phyloP scores from a whole-genome alignment of 2,888 invertebrate species.

The Diplolepis rosae region DNA sequence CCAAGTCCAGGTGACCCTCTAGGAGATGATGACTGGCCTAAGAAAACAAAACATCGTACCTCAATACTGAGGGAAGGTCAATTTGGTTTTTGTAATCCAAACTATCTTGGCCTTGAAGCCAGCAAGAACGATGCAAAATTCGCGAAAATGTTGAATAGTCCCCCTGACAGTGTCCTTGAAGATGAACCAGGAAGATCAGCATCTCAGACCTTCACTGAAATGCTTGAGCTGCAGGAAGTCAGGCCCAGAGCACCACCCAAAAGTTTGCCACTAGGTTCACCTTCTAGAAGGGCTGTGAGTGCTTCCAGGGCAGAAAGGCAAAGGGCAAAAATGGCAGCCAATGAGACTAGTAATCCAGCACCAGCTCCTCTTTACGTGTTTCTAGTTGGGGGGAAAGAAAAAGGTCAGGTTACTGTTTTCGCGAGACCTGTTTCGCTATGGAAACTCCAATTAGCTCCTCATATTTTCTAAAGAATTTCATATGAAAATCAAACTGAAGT shows the following conservation, averaged over 20 bases:
- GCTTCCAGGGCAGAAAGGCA: slow-evolving; percentile 77
- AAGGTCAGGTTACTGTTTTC: slow-evolving; percentile 84
- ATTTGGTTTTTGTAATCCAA: slow-evolving; percentile 85
- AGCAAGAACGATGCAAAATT: slow-evolving; percentile 66
- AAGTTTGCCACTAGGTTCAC: slow-evolving; percentile 74
- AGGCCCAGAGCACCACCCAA: slow-evolving; percentile 74
- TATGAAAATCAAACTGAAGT: neutral
- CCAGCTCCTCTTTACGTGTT: slow-evolving; percentile 79
- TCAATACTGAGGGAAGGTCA: slow-evolving; percentile 73
- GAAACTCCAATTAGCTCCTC: slow-evolving; percentile 80
- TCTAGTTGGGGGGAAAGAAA: slow-evolving; percentile 87
- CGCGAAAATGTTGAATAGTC: slow-evolving; percentile 76
- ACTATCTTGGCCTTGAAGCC: slow-evolving; percentile 82
- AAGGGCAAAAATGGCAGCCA: slow-evolving; percentile 66
- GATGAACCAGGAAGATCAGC: slow-evolving; percentile 73
- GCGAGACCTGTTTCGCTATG: slow-evolving; percentile 86
- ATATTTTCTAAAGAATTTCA: slow-evolving; percentile 64
- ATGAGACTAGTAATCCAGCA: slow-evolving; percentile 70
- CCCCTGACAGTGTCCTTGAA: slow-evolving; percentile 80
- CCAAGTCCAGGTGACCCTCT: slow-evolving; percentile 71
- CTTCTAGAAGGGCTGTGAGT: slow-evolving; percentile 76
- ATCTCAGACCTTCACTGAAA: slow-evolving; percentile 67
- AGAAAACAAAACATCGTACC: slow-evolving; percentile 48
- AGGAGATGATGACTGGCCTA: slow-evolving; percentile 69
- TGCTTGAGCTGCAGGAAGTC: slow-evolving; percentile 68